Conservation (phyloP, 2,888 invertebrate genomes). For the Ceraclea dissimilis region DNA sequence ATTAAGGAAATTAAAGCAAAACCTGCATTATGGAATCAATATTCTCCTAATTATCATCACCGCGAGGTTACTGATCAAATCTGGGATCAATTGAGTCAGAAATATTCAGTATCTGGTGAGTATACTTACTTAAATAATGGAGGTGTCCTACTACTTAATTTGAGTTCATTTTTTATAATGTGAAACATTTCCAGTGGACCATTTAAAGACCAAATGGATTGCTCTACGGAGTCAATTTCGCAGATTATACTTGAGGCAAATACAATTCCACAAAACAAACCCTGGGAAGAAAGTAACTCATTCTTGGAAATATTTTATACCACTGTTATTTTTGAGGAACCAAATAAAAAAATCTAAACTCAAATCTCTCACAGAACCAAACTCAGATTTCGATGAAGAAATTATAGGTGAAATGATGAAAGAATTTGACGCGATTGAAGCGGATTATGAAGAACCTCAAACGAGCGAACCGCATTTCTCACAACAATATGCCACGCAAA, state of each 20-base stretch:
- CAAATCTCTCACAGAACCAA: neutral
- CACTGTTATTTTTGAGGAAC: conserved; percentile 9
- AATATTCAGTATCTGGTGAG: conserved; percentile 8
- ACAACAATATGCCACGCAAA: neutral
- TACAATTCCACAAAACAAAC: conserved; percentile 2
- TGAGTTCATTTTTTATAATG: no score
- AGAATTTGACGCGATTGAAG: conserved; percentile 1
- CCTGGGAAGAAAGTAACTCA: conserved; percentile 5
- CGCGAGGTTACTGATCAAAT: neutral
- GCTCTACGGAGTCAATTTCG: conserved; percentile 12
- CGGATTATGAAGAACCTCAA: neutral
- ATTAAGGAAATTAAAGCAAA: conserved; percentile 1
- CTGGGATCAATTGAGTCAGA: conserved; percentile 11
- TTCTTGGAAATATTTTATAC: conserved; percentile 14
- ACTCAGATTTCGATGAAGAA: neutral
- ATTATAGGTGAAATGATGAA: conserved; percentile 3
- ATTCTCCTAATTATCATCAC: conserved; percentile 3
- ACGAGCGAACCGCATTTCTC: neutral
- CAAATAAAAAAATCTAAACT: conserved; percentile 5
- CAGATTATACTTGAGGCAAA: conserved; percentile 7
- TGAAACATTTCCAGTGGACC: conserved; percentile 1
- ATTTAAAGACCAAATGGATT: conserved; percentile 15
- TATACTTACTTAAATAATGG: no score
- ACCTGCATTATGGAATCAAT: conserved; percentile 15
- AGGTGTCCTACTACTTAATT: no score